Conservation (phyloP, 2,113 vertebrate genomes). For the Catharus bicknelli region DNA sequence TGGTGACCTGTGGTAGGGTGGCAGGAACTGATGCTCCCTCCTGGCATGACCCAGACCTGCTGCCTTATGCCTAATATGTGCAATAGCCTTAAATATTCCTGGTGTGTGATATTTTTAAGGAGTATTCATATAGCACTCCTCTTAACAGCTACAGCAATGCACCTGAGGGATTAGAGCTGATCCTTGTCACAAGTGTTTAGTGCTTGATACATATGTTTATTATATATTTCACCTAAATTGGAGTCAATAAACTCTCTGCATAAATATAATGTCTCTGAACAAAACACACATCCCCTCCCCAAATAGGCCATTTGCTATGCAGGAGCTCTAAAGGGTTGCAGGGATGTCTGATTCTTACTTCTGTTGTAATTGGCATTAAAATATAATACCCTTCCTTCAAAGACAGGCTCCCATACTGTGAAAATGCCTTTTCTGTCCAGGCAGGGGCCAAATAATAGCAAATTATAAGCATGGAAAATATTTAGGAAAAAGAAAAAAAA, state of each 20-base stretch:
- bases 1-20: neutral
- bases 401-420: conserved; percentile 42
- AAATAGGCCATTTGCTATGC: conserved; percentile 31
- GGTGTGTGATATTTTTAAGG: neutral
- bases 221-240: conserved; percentile 55
- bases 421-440: conserved; percentile 56
- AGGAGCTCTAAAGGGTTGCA: conserved; percentile 20
- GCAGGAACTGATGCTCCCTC: neutral
- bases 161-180: conserved; percentile 17
- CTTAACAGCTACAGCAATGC: neutral
- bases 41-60: neutral
- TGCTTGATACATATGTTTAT: conserved; percentile 45
- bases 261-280: conserved; percentile 49
- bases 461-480: conserved; percentile 65
- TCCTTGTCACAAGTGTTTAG: conserved; percentile 50
- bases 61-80: neutral
- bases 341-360: conserved; percentile 47
- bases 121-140: neutral
- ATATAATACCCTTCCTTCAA: conserved; percentile 21
- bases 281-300: conserved; percentile 35
- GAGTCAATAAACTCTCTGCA: conserved; percentile 59
- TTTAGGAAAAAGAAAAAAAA: conserved; percentile 11
- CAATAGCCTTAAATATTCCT: neutral
- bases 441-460: conserved; percentile 62
- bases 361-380: conserved; percentile 54